Evolutionary conservation across 2,113 vertebrate species (phyloP).

Genomic region (Phaethon lepturus): DNA sequence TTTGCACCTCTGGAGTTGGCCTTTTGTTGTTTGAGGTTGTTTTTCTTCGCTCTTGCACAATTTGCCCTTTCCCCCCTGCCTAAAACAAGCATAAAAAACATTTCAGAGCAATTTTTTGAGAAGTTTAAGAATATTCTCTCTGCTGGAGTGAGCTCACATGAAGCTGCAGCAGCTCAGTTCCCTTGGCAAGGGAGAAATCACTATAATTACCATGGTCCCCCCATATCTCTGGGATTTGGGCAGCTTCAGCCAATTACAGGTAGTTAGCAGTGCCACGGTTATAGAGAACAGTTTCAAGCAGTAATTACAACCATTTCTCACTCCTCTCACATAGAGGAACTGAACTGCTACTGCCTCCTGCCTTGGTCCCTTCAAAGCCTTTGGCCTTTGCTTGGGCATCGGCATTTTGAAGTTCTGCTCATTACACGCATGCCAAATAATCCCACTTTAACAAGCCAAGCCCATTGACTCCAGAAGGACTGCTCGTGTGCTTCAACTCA

Average conservation of each 20-base stretch:
- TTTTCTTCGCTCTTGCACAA: neutral
- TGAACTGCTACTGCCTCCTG: neutral
- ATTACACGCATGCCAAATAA: neutral
- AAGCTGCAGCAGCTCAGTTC: neutral
- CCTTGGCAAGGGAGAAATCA: neutral
- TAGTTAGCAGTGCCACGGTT: neutral
- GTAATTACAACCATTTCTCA: neutral
- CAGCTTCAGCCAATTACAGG: neutral
- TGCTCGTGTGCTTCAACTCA: rapidly evolving
- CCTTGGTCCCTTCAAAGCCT: neutral
- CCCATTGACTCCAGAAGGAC: neutral
- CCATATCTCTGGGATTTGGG: neutral
- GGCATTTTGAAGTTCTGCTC: neutral
- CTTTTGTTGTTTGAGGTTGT: neutral
- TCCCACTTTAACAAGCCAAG: neutral
- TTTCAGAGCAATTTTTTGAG: neutral
- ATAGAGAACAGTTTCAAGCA: neutral
- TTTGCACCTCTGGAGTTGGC: neutral
- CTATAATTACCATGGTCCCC: neutral
- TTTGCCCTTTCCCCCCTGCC: neutral
- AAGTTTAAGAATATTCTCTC: neutral
- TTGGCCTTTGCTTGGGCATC: neutral
- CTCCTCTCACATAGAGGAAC: neutral
- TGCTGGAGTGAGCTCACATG: rapidly evolving
- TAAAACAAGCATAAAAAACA: neutral